Percentiles rank a stretch among this genome's conserved stretches.
phyloP scores from a whole-genome alignment of 2,888 invertebrate genomes.

The Spilarctia lutea region DNA sequence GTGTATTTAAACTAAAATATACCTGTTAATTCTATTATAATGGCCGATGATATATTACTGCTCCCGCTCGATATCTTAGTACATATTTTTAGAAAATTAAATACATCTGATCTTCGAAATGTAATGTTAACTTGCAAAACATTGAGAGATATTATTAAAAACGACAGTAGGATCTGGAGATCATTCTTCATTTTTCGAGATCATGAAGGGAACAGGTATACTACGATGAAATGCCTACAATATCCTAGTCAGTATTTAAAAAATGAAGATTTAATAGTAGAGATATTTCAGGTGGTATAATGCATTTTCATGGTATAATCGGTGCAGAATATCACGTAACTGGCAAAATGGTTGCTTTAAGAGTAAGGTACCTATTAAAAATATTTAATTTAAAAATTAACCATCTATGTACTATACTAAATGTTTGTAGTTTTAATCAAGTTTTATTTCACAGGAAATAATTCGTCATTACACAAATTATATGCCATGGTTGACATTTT shows the following conservation, averaged over 20 bases:
- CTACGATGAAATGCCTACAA: neutral
- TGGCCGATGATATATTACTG: constrained; percentile 40
- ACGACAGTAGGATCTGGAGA: constrained; percentile 73
- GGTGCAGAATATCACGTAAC: constrained; percentile 72
- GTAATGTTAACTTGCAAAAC: constrained; percentile 73
- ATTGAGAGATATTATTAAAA: constrained; percentile 62
- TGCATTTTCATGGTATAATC: constrained; percentile 61
- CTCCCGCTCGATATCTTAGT: constrained; percentile 73
- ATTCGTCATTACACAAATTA: constrained; percentile 68
- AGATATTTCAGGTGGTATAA: constrained; percentile 23
- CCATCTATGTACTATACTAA: neutral
- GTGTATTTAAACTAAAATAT: neutral
- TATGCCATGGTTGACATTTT: constrained; percentile 77
- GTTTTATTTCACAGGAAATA: constrained; percentile 62
- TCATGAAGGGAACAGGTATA: constrained; percentile 51
- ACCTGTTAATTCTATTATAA: constrained; percentile 18
- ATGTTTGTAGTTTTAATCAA: neutral
- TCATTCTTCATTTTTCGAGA: constrained; percentile 58
- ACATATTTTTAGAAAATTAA: constrained; percentile 66
- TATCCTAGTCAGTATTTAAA: neutral
- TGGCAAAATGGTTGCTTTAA: constrained; percentile 75
- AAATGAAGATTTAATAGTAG: neutral
- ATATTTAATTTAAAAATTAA: neutral
- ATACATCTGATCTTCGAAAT: constrained; percentile 65
- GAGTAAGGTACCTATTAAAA: constrained; percentile 46